Evolutionary conservation across 2,888 invertebrate genomes (phyloP), one percentile per base, ranked within the genome.

Genomic region (Coronaproctus castanopsis): DNA sequence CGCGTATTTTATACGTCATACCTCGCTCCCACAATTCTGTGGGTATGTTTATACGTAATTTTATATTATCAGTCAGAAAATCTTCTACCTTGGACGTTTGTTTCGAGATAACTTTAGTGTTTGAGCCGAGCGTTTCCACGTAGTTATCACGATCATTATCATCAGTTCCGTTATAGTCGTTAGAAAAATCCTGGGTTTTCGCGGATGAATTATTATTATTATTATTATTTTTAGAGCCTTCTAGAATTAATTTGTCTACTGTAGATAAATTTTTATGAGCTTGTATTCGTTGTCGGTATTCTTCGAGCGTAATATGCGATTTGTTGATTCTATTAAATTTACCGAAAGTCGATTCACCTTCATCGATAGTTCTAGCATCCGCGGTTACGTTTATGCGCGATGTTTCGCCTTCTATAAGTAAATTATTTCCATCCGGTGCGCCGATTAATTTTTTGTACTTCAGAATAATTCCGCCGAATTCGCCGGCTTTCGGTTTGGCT

Each of bases 1-100:
- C 85, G 63, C 82, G 78, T 0, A 87, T 75, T 72, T 81, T 82
- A 68, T 85, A 88, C 8, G 81, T 81, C 52, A 77, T 79, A 23
- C 81, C 83, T 67, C 70, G 72, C 65, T 79, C 79, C 65, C 76
- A 77, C 48, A 79, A 74, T 57, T 79, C 77, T 65, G 77, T 78
- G 2, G 87, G 86, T 63, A 88, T 85, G 64, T 75, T 14, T 36
- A 36, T 36, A 36, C 36, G 36, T 14, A 36, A 14, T 8, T 8
- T 14, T 36, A 36, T 36, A 36, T 36, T 36, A 14, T 36, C 36
- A 8, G 5, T 5, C 36, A 36, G 14, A 36, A 8, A 36, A 36
- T 36, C n/a, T n/a, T n/a, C n/a, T n/a, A n/a, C n/a, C n/a, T n/a
- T n/a, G n/a, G n/a, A n/a, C n/a, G n/a, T n/a, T n/a, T n/a, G n/a